phyloP scores from a whole-genome alignment of 2,113 vertebrate genomes.

The Protobothrops mucrosquamatus region DNA sequence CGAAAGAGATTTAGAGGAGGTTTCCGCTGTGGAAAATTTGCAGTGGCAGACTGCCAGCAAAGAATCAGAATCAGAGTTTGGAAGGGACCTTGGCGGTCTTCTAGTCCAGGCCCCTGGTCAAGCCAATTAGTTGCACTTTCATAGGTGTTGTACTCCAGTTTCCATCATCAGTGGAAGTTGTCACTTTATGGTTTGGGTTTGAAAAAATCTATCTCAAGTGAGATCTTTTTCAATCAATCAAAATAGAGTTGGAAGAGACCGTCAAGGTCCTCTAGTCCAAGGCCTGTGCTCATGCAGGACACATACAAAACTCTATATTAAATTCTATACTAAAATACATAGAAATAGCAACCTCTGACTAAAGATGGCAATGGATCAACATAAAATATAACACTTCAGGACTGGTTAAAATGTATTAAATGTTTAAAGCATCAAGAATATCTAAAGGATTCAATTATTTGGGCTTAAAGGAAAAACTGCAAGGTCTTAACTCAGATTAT shows the following conservation, averaged over 20 bases:
- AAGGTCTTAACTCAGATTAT: not conserved
- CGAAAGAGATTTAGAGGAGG: no score
- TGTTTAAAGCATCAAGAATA: slow-evolving; percentile 36
- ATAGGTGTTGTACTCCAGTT: no score
- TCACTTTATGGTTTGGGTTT: not conserved
- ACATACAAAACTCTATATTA: not conserved
- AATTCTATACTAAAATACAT: slow-evolving; percentile 38
- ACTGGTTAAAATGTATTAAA: slow-evolving; percentile 40
- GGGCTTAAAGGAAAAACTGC: not conserved
- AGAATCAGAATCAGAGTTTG: no score
- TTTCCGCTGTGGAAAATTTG: no score
- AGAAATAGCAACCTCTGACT: slow-evolving; percentile 44
- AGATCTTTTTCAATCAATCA: not conserved
- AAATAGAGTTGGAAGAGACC: not conserved
- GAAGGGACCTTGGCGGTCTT: no score
- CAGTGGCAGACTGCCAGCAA: no score
- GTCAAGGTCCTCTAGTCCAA: not conserved
- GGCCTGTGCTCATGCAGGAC: not conserved
- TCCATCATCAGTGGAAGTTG: no score
- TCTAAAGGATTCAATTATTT: slow-evolving; percentile 32
- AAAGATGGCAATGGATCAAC: slow-evolving; percentile 27
- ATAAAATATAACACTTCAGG: slow-evolving; percentile 35
- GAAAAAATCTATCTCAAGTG: not conserved
- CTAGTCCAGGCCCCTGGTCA: no score
- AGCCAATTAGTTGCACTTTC: no score